Percentiles rank a stretch among this genome's conserved stretches.
These are phyloP conservation scores for Andrena bicolor DNA, from an alignment of 2,888 invertebrate genomes.

Conservation along the genomic window DNA sequence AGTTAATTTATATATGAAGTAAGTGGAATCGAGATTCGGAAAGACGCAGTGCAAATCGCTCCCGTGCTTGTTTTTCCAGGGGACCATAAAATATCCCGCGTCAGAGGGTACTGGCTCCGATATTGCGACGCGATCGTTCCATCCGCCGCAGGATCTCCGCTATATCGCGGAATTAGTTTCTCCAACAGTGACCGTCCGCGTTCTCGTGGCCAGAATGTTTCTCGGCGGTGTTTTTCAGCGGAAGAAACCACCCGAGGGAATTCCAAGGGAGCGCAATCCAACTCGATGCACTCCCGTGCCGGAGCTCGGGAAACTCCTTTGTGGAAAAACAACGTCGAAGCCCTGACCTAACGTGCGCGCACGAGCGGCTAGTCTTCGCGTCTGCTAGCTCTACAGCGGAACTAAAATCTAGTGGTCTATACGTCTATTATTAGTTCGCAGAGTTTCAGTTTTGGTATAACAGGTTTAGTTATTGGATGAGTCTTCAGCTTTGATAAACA, in stretches of 20 bases:
- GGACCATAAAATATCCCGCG: slow-evolving; percentile 28
- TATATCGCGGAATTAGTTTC: slow-evolving; percentile 53
- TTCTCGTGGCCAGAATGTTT: slow-evolving; percentile 13
- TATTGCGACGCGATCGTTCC: slow-evolving; percentile 37
- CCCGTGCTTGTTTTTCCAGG: slow-evolving; percentile 11
- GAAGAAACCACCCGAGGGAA: slow-evolving; percentile 51
- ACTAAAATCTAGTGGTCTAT: too few species aligned
- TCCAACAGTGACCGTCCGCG: slow-evolving; percentile 23
- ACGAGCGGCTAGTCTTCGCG: not conserved
- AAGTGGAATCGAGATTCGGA: not conserved
- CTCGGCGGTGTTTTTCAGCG: slow-evolving; percentile 50
- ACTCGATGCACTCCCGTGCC: slow-evolving; percentile 25
- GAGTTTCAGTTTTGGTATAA: too few species aligned
- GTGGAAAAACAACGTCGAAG: slow-evolving; percentile 47
- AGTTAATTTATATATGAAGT: slow-evolving; percentile 24
- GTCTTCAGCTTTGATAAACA: too few species aligned
- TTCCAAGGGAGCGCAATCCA: slow-evolving; percentile 40
- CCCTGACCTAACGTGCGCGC: slow-evolving; percentile 55
- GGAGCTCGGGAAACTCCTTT: slow-evolving; percentile 34
- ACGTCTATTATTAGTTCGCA: too few species aligned
- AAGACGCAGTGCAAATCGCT: not conserved
- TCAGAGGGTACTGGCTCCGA: slow-evolving; percentile 21
- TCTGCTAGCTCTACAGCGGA: too few species aligned
- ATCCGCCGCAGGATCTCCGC: slow-evolving; percentile 21
- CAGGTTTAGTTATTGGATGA: too few species aligned